phyloP scores from a whole-genome alignment of 1,140 invertebrate species.

The Cyclina sinensis region DNA sequence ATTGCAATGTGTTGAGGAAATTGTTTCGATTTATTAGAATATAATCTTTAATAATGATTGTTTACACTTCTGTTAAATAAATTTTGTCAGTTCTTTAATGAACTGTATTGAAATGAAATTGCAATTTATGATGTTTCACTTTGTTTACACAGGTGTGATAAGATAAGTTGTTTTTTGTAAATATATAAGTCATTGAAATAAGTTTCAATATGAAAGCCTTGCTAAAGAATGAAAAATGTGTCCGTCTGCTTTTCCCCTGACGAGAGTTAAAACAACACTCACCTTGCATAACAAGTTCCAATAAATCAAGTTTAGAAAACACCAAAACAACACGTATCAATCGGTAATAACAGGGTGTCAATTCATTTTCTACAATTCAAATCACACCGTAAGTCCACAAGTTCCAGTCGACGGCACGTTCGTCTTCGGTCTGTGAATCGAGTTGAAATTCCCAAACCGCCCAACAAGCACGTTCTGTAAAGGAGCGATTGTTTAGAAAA shows the following conservation, averaged over 20 bases:
- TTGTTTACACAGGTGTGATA: slow-evolving; percentile 36
- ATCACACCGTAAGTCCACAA: slow-evolving; percentile 45
- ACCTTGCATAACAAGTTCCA: slow-evolving; percentile 59
- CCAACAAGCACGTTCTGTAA: slow-evolving; percentile 55
- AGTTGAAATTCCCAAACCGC: slow-evolving; percentile 54
- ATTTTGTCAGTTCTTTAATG: slow-evolving; percentile 8
- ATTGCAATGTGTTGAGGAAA: too few species aligned
- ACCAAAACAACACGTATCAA: slow-evolving; percentile 60
- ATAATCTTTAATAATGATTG: neutral
- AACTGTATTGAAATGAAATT: neutral
- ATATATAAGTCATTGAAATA: neutral
- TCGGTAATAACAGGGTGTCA: slow-evolving; percentile 35
- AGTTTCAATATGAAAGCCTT: neutral
- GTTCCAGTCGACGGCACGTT: slow-evolving; percentile 63
- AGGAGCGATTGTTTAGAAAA: slow-evolving; percentile 57
- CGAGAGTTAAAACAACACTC: slow-evolving; percentile 19
- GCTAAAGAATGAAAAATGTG: neutral
- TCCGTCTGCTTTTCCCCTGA: neutral
- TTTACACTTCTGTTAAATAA: slow-evolving; percentile 24
- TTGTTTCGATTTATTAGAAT: neutral
- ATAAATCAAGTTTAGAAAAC: slow-evolving; percentile 59
- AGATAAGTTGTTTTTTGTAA: neutral
- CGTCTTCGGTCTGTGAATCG: slow-evolving; percentile 37
- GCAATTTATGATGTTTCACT: neutral
- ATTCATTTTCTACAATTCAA: slow-evolving; percentile 59